These are phyloP conservation scores for Microtus oregoni DNA, from an alignment of 2,113 vertebrate genomes.

Conservation along the genomic window DNA sequence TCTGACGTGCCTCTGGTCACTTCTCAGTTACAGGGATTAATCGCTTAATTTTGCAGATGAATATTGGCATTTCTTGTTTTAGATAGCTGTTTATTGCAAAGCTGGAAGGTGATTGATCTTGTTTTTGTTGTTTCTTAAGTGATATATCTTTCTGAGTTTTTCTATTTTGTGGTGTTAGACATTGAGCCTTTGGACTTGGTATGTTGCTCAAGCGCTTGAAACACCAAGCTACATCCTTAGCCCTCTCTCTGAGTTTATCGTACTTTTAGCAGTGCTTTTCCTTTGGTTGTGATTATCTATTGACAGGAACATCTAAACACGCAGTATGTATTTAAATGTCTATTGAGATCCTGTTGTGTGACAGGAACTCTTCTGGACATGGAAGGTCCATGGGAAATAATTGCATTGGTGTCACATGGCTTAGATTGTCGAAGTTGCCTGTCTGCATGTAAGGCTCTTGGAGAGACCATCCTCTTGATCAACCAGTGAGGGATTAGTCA, in stretches of 20 bases:
- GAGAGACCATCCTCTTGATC: background rate
- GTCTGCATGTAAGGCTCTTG: background rate
- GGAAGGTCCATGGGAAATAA: background rate
- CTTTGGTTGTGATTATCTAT: background rate
- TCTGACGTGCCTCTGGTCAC: background rate
- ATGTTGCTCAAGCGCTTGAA: background rate
- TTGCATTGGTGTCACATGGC: background rate
- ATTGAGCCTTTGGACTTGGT: background rate
- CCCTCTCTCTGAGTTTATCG: background rate
- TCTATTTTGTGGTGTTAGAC: background rate
- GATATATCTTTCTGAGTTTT: slow-evolving; percentile 7
- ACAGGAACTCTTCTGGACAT: background rate
- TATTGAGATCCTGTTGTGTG: background rate
- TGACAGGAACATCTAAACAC: background rate
- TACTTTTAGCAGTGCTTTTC: background rate
- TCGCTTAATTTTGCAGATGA: background rate
- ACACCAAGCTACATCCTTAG: background rate
- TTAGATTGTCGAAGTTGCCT: background rate
- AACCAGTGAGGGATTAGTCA: background rate
- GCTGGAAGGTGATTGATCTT: background rate
- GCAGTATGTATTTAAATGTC: slow-evolving; percentile 26
- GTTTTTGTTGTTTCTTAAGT: slow-evolving; percentile 32
- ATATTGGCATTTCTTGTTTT: background rate
- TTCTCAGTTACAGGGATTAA: background rate
- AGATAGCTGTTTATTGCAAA: slow-evolving; percentile 7